These are phyloP conservation scores for Homarus americanus DNA, from an alignment of 1,140 invertebrate species.

Conservation along the genomic window DNA sequence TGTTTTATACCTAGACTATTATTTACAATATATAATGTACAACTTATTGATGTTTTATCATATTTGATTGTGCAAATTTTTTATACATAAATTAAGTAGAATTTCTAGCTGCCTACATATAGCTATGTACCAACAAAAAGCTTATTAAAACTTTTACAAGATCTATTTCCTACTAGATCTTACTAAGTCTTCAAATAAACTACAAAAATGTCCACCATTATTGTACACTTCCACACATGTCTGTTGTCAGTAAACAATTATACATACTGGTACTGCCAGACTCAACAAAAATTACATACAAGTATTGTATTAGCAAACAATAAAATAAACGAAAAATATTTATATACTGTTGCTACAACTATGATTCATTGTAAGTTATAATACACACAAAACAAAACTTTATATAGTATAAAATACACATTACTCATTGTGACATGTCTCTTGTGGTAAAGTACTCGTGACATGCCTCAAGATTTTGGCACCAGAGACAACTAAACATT, in stretches of 20 bases:
- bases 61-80: conserved; percentile 67
- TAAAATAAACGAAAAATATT: conserved; percentile 35
- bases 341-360: conserved; percentile 47
- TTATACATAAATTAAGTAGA: conserved; percentile 64
- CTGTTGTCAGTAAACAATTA: conserved; percentile 50
- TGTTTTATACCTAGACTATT: conserved; percentile 54
- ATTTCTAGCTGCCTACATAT: conserved; percentile 65
- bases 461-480: conserved; percentile 58
- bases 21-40: conserved; percentile 71
- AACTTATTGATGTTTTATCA: conserved; percentile 49
- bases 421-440: conserved; percentile 40
- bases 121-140: conserved; percentile 62
- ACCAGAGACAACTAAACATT: conserved; percentile 50
- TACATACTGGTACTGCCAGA: conserved; percentile 25
- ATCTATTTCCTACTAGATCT: conserved; percentile 52
- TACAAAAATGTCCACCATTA: conserved; percentile 37
- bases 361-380: conserved; percentile 55
- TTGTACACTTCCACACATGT: conserved; percentile 52
- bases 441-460: conserved; percentile 11
- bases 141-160: conserved; percentile 40
- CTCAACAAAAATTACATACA: conserved; percentile 30
- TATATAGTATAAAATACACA: conserved; percentile 32
- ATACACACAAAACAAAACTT: conserved; percentile 65
- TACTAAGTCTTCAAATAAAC: conserved; percentile 55
- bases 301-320: conserved; percentile 27